Conservation (phyloP, 1,140 invertebrate species). For the Sitophilus oryzae region DNA sequence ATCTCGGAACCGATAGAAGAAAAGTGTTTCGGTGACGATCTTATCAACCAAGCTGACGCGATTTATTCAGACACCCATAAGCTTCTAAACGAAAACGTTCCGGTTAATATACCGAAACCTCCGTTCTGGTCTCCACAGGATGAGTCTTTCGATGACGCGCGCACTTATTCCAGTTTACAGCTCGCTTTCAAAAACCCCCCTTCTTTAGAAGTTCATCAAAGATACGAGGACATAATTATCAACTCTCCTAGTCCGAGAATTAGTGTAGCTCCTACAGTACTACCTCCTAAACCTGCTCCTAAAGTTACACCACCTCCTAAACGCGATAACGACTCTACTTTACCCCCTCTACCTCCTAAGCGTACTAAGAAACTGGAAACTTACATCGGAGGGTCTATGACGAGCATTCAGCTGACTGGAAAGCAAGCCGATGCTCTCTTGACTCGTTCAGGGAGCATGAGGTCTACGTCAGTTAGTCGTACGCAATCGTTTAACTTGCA, state of each 20-base stretch:
- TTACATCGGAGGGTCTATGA: conserved; percentile 27
- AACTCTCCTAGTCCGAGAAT: conserved; percentile 14
- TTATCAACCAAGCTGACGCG: conserved; percentile 68
- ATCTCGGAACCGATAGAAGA: conserved; percentile 39
- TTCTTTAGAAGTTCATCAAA: conserved; percentile 42
- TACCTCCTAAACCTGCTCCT: conserved; percentile 6
- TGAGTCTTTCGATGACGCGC: conserved; percentile 62
- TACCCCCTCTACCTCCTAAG: conserved; percentile 74
- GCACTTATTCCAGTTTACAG: conserved; percentile 75
- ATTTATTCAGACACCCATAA: conserved; percentile 59
- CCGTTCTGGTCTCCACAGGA: conserved; percentile 49
- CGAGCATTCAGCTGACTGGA: conserved; percentile 22
- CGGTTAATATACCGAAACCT: conserved; percentile 16
- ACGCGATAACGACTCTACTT: conserved; percentile 52
- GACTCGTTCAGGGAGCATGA: conserved; percentile 21
- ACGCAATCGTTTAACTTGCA: conserved; percentile 33
- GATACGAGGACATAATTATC: conserved; percentile 14
- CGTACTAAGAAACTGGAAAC: conserved; percentile 59
- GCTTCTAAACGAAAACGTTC: conserved; percentile 19
- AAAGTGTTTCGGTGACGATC: no score
- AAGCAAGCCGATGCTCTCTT: conserved; percentile 24
- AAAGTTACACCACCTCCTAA: conserved; percentile 38
- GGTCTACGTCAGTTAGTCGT: conserved; percentile 20
- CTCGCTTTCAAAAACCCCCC: conserved; percentile 81
- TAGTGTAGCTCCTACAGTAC: background rate